phyloP scores from a whole-genome alignment of 1,140 invertebrate genomes.

The Drosophila cardini region DNA sequence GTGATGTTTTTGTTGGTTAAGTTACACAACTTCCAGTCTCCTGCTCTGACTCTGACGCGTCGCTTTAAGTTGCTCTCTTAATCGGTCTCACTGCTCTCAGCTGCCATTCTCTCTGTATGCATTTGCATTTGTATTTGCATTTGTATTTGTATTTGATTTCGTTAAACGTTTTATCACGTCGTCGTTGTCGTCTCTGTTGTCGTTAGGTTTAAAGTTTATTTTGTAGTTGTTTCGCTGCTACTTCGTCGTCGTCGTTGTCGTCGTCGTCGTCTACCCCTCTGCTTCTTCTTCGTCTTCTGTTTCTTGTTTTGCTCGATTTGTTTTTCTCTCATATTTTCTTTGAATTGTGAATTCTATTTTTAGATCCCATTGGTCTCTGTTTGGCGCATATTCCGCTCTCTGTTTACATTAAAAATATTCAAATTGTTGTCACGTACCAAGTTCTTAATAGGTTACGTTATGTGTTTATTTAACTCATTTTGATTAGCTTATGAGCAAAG shows the following conservation, averaged over 20 bases:
- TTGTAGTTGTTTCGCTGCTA: constrained; percentile 38
- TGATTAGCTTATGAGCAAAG: constrained; percentile 77
- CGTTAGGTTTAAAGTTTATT: constrained; percentile 46
- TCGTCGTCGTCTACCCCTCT: constrained; percentile 9
- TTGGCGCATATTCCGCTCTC: constrained; percentile 56
- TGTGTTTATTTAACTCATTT: constrained; percentile 83
- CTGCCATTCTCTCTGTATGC: constrained; percentile 44
- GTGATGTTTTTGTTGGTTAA: constrained; percentile 66
- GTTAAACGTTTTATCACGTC: constrained; percentile 81
- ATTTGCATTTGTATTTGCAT: constrained; percentile 41
- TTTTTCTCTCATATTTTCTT: constrained; percentile 74
- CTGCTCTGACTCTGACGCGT: constrained; percentile 15
- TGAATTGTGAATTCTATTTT: constrained; percentile 76
- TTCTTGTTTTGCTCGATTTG: constrained; percentile 55
- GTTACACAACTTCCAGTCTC: constrained; percentile 71
- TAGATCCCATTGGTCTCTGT: constrained; percentile 44
- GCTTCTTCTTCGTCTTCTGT: constrained; percentile 6
- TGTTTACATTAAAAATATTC: constrained; percentile 83
- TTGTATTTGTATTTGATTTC: constrained; percentile 58
- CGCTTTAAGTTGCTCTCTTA: constrained; percentile 16
- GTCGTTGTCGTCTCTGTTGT: constrained; percentile 15
- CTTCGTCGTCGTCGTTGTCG: constrained; percentile 43
- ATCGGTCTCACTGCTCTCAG: constrained; percentile 13
- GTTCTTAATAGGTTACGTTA: constrained; percentile 84
- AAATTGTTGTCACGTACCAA: constrained; percentile 83